These are phyloP conservation scores for Loxodonta africana DNA, from an alignment of 2,113 vertebrate genomes.

Conservation along the genomic window DNA sequence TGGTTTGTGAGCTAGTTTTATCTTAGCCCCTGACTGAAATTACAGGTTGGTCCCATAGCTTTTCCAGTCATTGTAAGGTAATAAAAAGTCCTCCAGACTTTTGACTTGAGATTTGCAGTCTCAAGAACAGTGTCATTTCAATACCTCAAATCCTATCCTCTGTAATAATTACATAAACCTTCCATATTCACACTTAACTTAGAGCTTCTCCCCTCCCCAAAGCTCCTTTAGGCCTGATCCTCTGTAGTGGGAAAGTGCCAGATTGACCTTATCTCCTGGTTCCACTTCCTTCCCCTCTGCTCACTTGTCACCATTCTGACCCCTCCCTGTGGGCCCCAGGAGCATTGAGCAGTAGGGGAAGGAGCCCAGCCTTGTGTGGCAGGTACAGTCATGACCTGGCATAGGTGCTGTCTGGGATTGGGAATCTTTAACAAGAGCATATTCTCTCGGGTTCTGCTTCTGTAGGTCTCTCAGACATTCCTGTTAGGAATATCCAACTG, in stretches of 20 bases:
- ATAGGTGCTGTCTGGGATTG: neutral
- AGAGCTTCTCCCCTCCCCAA: neutral
- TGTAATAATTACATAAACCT: neutral
- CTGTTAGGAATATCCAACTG: neutral
- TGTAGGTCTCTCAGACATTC: neutral
- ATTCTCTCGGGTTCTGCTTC: neutral
- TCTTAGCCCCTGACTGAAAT: neutral
- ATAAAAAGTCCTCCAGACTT: constrained; percentile 28
- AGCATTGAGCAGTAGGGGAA: neutral
- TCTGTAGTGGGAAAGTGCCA: neutral
- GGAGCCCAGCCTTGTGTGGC: neutral
- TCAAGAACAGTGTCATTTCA: neutral
- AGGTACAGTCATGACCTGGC: neutral
- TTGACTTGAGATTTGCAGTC: neutral
- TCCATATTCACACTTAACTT: neutral
- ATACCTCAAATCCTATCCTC: neutral
- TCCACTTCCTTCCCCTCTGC: neutral
- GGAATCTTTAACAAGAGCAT: neutral
- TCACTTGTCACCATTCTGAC: neutral
- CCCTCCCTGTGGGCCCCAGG: neutral
- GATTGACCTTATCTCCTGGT: neutral
- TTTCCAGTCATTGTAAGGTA: constrained; percentile 2
- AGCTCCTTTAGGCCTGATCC: neutral
- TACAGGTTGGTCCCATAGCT: neutral
- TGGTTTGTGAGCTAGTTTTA: neutral